Evolutionary conservation across 2,888 invertebrate species (phyloP).

Genomic region (Tanytarsus gracilentus): DNA sequence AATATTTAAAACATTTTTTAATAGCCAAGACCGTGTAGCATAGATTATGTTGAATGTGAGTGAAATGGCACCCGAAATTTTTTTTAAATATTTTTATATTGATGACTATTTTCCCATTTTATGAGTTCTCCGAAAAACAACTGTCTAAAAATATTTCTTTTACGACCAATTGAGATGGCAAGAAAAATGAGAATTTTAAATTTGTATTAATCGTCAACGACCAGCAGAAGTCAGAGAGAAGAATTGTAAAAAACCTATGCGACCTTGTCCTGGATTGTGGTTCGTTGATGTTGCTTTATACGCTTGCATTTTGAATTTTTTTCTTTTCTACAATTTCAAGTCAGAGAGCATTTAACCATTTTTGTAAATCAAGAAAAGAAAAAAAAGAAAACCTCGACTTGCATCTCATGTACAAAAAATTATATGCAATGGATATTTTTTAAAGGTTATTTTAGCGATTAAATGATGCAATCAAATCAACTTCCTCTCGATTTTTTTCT

Average conservation of each 20-base stretch:
- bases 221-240: not conserved
- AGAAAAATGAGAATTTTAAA: not conserved
- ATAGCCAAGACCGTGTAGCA: not conserved
- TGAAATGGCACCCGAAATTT: too few relatives aligned
- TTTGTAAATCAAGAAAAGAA: not conserved
- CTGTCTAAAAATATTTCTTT: too few relatives aligned
- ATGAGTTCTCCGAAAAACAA: too few relatives aligned
- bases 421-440: too few relatives aligned
- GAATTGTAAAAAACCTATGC: not conserved
- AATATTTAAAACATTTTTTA: not conserved
- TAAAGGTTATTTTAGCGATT: conserved; percentile 6
- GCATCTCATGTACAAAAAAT: not conserved
- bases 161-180: too few relatives aligned
- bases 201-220: not conserved
- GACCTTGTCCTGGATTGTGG: conserved; percentile 28
- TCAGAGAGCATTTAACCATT: not conserved
- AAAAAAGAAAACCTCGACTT: not conserved
- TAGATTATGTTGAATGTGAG: not conserved
- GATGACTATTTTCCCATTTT: too few relatives aligned
- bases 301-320: not conserved
- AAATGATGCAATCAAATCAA: conserved; percentile 19
- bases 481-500: conserved; percentile 15
- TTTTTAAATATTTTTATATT: too few relatives aligned
- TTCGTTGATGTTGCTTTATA: conserved; percentile 9
- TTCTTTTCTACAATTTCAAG: not conserved